phyloP scores from a whole-genome alignment of 1,140 invertebrate genomes.

The Delia radicum region DNA sequence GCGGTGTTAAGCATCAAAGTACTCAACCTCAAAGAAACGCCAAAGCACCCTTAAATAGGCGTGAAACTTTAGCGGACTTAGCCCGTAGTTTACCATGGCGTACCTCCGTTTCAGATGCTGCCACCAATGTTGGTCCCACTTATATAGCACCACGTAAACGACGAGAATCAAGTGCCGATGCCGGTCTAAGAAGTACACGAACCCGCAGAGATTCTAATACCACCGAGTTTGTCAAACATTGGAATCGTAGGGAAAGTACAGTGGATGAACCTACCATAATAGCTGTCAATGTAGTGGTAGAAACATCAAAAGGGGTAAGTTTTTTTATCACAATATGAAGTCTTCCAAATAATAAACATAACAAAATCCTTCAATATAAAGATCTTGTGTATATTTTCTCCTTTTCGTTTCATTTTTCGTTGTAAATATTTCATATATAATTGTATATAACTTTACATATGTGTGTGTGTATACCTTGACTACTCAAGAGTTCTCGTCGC shows the following conservation, averaged over 20 bases:
- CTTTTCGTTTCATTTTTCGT: neutral
- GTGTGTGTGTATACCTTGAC: neutral
- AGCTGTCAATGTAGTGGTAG: slow-evolving; percentile 44
- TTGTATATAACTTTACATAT: slow-evolving; percentile 7
- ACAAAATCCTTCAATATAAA: too few relatives aligned
- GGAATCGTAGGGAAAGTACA: slow-evolving; percentile 63
- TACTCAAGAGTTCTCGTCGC: slow-evolving; percentile 56
- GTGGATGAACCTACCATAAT: slow-evolving; percentile 44
- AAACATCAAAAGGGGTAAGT: slow-evolving; percentile 45
- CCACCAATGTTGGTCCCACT: slow-evolving; percentile 45
- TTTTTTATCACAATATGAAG: too few relatives aligned
- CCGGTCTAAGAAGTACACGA: slow-evolving; percentile 76
- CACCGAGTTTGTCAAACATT: slow-evolving; percentile 71
- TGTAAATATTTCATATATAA: slow-evolving; percentile 34
- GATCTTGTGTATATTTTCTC: neutral
- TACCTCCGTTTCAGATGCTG: slow-evolving; percentile 61
- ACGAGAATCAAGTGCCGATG: slow-evolving; percentile 79
- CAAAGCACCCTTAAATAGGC: slow-evolving; percentile 70
- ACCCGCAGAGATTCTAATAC: slow-evolving; percentile 71
- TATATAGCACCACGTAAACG: slow-evolving; percentile 66
- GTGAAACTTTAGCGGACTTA: slow-evolving; percentile 83
- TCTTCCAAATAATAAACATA: too few relatives aligned
- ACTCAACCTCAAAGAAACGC: slow-evolving; percentile 55
- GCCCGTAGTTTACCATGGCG: slow-evolving; percentile 75
- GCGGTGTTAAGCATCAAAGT: slow-evolving; percentile 59